These are phyloP conservation scores for Drosophila meridionalis DNA, from an alignment of 2,888 invertebrate genomes.

Conservation along the genomic window DNA sequence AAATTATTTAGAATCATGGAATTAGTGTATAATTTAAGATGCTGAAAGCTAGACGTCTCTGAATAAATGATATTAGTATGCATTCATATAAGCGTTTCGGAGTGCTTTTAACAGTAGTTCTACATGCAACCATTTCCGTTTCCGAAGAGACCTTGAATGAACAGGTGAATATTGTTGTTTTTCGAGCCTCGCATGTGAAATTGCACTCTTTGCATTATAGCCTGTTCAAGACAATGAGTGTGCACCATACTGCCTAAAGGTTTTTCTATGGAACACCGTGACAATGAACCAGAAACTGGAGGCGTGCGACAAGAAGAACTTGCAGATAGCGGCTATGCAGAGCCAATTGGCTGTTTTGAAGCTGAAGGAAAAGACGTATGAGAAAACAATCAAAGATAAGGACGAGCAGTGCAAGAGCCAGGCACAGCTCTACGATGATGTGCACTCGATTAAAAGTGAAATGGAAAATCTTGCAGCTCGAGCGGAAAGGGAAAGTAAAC, in stretches of 20 bases:
- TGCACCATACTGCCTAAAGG: slow-evolving; percentile 33
- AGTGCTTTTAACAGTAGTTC: neutral
- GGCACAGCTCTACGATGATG: slow-evolving; percentile 20
- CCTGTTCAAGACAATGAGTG: slow-evolving; percentile 14
- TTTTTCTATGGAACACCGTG: slow-evolving; percentile 25
- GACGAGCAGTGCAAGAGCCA: slow-evolving; percentile 12
- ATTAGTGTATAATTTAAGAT: slow-evolving; percentile 15
- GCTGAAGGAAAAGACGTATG: slow-evolving; percentile 30
- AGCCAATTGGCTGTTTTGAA: slow-evolving; percentile 38
- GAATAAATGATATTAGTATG: slow-evolving; percentile 9
- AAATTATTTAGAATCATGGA: neutral
- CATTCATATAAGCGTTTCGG: neutral
- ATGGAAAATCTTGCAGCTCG: slow-evolving; percentile 16
- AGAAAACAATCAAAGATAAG: slow-evolving; percentile 24
- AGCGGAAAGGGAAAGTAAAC: slow-evolving; percentile 5
- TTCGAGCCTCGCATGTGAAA: neutral
- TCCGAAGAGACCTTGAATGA: neutral
- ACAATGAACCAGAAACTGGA: slow-evolving; percentile 31
- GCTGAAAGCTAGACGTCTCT: neutral
- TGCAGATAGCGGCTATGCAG: slow-evolving; percentile 38
- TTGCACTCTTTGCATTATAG: neutral
- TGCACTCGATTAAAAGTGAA: slow-evolving; percentile 17
- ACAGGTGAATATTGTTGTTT: slow-evolving; percentile 3
- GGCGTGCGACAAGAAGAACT: slow-evolving; percentile 30
- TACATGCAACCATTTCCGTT: neutral